These are phyloP conservation scores for Montipora cactus DNA, from an alignment of 64 coral and sea anemone genomes.

Conservation along the genomic window DNA sequence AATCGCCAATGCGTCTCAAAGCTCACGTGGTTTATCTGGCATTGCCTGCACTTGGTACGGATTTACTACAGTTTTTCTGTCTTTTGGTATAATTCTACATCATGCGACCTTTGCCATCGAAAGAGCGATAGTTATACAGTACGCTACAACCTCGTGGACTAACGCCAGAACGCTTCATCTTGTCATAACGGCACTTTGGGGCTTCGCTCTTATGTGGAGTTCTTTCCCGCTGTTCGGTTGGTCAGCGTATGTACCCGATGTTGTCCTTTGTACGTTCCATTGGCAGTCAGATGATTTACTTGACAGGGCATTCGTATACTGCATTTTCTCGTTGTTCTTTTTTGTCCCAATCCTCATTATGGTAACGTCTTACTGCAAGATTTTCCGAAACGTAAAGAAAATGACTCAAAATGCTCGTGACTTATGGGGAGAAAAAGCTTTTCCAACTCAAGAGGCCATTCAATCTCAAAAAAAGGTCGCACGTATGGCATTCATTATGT, in stretches of 20 bases:
- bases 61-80: constrained; percentile 26
- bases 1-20: background rate
- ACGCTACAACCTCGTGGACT: background rate
- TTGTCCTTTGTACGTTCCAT: background rate
- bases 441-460: background rate
- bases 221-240: constrained; percentile 31
- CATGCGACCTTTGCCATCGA: constrained; percentile 28
- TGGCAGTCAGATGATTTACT: background rate
- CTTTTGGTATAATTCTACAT: constrained; percentile 4
- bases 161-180: background rate
- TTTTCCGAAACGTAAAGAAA: constrained; percentile 30
- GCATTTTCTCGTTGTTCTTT: constrained; percentile 40
- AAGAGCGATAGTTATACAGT: constrained; percentile 15
- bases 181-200: background rate
- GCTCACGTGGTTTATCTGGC: background rate
- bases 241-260: constrained; percentile 28
- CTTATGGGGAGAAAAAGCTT: constrained; percentile 15
- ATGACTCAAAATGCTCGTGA: constrained; percentile 32
- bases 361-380: background rate
- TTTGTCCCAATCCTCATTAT: background rate
- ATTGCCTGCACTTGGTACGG: background rate
- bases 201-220: constrained; percentile 18
- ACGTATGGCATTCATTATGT: constrained; percentile 20
- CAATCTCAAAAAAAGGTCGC: background rate
- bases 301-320: background rate